Percentiles rank a stretch among this genome's conserved stretches.
Conservation (phyloP, 2,888 invertebrate genomes). For the Nephrotoma appendiculata region DNA sequence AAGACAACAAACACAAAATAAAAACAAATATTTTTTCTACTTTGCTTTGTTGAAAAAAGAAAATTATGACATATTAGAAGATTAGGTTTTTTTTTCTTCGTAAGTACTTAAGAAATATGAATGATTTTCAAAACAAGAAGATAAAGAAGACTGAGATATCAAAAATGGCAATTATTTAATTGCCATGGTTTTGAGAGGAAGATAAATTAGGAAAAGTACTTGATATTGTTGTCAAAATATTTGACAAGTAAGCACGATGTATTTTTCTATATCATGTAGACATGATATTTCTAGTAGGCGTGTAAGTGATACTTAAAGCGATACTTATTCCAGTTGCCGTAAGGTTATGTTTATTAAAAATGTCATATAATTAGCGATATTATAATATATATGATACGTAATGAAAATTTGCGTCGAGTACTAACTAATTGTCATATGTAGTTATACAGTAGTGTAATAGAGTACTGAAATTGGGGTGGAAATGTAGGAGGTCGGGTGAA, state of each 20-base stretch:
- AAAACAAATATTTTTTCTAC: background rate
- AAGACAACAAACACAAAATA: background rate
- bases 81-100: background rate
- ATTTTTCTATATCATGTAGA: background rate
- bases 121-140: background rate
- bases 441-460: background rate
- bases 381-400: background rate
- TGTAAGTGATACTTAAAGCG: background rate
- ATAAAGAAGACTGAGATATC: background rate
- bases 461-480: background rate
- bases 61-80: background rate
- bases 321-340: background rate
- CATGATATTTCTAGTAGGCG: background rate
- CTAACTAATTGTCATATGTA: too few relatives aligned
- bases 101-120: background rate
- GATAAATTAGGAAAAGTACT: background rate
- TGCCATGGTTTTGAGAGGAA: background rate
- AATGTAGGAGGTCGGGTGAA: background rate
- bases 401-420: background rate
- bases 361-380: background rate
- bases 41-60: background rate
- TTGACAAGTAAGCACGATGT: background rate
- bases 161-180: background rate
- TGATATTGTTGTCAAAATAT: background rate
- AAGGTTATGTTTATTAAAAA: background rate